Evolutionary conservation across 2,113 vertebrate species (phyloP), one percentile per base, ranked within the genome.

Genomic region (Pongo pygmaeus): DNA sequence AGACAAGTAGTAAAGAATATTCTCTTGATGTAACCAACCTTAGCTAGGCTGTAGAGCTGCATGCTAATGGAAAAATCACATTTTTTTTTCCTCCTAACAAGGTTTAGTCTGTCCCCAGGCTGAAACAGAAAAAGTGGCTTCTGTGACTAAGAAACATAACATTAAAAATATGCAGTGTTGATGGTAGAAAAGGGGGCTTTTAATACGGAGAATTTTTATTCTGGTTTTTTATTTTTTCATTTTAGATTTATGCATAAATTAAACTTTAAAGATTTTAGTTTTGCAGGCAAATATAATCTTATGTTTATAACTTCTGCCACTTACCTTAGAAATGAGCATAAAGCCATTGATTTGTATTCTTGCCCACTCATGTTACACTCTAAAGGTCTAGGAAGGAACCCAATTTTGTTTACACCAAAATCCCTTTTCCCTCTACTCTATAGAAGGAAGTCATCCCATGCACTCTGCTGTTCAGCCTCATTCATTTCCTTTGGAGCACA

Each of bases 251-350:
- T 79, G 20, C 17, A 48, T 72, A 17, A 46, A 83, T 90, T 89
- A n/a, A 87, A n/a, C 57, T 91, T 93, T 90, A 72, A 80, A 96
- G 40, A 13, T 72, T 97, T 96, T 80, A 5, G 8, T 89, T 83
- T 93, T 96, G 32, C 7, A 77, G n/a, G 61, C 35, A 84, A 91
- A 94, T 88, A 32, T 2, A 77, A 72, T 87, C n/a, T 89, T 87
- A n/a, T 14, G 48, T 84, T 93, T 93, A 52, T 87, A 87, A 91
- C 38, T 80, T 97, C 40, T 75, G 52, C 81, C 64, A 50, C 35
- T 94, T 94, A 48, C 69, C 69, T 97, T 93, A 91, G 81, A 94
- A 80, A 90, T 94, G 22, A 83, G 27, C 64, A 32, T 70, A 64
- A 87, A 94, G 35, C 55, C 48, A 64, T 74, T 78, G 22, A 70